phyloP scores from a whole-genome alignment of 1,140 invertebrate species.

The Coptotermes formosanus region DNA sequence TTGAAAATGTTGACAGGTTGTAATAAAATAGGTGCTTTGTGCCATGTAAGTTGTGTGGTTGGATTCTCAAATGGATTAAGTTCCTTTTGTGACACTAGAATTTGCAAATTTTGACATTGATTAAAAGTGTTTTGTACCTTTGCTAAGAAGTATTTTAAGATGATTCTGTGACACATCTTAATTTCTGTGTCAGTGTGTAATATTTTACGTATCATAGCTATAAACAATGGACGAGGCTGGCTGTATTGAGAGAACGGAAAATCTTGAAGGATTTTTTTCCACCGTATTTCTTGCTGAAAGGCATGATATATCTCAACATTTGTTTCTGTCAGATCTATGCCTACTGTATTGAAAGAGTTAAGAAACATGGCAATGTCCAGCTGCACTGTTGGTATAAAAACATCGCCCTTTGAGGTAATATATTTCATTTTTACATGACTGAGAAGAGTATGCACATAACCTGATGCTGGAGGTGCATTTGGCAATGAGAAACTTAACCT shows the following conservation, averaged over 20 bases:
- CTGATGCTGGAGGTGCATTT: background rate
- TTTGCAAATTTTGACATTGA: background rate
- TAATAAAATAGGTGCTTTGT: background rate
- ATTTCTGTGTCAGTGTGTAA: background rate
- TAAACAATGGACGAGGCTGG: background rate
- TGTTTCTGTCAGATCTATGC: background rate
- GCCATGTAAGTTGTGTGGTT: background rate
- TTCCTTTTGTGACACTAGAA: background rate
- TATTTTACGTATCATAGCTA: background rate
- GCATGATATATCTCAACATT: background rate
- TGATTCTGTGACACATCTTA: background rate
- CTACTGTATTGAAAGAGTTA: background rate
- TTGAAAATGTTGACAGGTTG: background rate
- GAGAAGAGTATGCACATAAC: background rate
- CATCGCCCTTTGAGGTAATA: background rate
- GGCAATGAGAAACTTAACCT: background rate
- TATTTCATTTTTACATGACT: constrained; percentile 11
- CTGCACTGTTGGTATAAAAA: background rate
- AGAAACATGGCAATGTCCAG: background rate
- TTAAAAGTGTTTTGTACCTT: background rate
- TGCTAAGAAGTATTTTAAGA: background rate
- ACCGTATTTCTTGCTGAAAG: background rate
- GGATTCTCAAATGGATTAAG: background rate
- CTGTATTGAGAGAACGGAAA: background rate
- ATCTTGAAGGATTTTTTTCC: background rate